Conservation (phyloP, 2,888 invertebrate species). For the Deilephila porcellus region DNA sequence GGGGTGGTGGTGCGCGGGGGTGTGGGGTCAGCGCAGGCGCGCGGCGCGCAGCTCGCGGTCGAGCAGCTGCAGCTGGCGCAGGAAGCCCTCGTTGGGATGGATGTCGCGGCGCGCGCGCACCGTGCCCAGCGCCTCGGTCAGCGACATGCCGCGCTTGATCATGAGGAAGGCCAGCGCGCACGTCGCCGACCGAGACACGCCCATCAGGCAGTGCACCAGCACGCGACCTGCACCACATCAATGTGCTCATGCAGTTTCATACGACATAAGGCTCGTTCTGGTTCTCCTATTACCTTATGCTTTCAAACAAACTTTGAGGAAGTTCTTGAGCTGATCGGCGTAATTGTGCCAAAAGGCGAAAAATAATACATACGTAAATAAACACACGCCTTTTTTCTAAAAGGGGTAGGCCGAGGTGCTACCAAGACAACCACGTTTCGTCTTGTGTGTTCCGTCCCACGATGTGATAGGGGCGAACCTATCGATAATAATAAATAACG, state of each 20-base stretch:
- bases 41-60: conserved; percentile 85
- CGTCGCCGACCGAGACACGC: conserved; percentile 92
- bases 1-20: conserved; percentile 64
- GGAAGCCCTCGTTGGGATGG: conserved; percentile 92
- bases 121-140: conserved; percentile 89
- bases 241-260: neutral
- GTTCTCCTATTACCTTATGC: too few relatives aligned
- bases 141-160: conserved; percentile 90
- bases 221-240: conserved; percentile 86
- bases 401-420: too few relatives aligned
- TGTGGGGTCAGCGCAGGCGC: conserved; percentile 77
- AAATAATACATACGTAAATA: too few relatives aligned
- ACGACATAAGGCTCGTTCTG: too few relatives aligned
- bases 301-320: too few relatives aligned
- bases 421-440: too few relatives aligned
- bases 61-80: conserved; percentile 90
- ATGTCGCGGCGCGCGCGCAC: conserved; percentile 89
- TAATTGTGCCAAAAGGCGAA: too few relatives aligned
- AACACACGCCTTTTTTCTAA: too few relatives aligned
- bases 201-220: conserved; percentile 92
- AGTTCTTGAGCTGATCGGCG: too few relatives aligned
- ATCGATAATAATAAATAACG: too few relatives aligned
- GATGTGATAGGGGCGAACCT: too few relatives aligned
- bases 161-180: conserved; percentile 92
- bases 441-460: too few relatives aligned